These are phyloP conservation scores for Muntiacus muntjak DNA, from an alignment of 2,113 vertebrate species.

Conservation along the genomic window DNA sequence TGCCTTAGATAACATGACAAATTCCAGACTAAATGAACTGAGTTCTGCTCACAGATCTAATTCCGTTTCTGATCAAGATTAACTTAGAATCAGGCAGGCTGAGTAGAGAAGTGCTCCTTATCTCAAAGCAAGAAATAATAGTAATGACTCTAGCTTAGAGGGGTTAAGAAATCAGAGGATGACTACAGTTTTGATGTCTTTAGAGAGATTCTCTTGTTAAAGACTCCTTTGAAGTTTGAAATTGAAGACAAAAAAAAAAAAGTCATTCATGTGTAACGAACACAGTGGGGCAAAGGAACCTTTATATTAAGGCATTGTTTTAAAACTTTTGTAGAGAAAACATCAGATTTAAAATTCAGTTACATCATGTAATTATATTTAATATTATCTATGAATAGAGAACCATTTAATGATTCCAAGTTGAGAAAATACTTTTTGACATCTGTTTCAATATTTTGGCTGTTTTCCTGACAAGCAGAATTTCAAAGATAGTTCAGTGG, in stretches of 20 bases:
- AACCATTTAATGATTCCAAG: slow-evolving; percentile 42
- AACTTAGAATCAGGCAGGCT: not conserved
- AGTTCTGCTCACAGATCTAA: not conserved
- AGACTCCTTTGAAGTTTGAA: not conserved
- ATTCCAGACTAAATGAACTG: not conserved
- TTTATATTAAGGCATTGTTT: slow-evolving; percentile 16
- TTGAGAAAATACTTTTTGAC: slow-evolving; percentile 61
- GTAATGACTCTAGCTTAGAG: not conserved
- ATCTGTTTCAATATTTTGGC: slow-evolving; percentile 59
- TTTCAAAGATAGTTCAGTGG: slow-evolving; percentile 55
- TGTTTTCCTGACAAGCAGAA: slow-evolving; percentile 40
- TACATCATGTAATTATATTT: slow-evolving; percentile 46
- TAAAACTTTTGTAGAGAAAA: slow-evolving; percentile 20
- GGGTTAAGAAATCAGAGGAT: not conserved
- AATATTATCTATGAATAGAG: slow-evolving; percentile 41
- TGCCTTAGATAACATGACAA: not conserved
- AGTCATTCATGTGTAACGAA: not conserved
- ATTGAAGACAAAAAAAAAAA: not conserved
- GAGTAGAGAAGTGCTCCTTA: not conserved
- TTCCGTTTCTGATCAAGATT: not conserved
- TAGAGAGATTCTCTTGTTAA: not conserved
- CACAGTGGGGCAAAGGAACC: not conserved
- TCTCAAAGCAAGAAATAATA: not conserved
- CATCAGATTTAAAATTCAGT: slow-evolving; percentile 44
- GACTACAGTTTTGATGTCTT: not conserved